Percentiles rank a stretch among this genome's conserved stretches.
phyloP scores from a whole-genome alignment of 1,140 invertebrate genomes.

The Apocrypta bakeri region DNA sequence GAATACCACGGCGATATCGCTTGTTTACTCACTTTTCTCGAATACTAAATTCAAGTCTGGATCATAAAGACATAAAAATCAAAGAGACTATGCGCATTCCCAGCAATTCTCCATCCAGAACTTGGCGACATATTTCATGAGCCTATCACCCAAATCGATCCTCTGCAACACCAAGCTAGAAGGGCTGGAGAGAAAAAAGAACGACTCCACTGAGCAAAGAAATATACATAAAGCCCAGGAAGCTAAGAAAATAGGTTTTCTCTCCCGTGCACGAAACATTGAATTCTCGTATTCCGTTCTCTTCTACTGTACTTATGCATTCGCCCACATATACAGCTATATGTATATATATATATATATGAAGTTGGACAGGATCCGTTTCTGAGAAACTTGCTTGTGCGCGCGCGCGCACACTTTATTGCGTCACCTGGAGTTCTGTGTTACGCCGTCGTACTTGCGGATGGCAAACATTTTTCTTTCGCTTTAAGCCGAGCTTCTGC shows the following conservation, averaged over 20 bases:
- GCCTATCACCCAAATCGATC: conserved; percentile 43
- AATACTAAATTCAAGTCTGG: no score
- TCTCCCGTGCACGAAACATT: conserved; percentile 15
- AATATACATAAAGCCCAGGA: conserved; percentile 29
- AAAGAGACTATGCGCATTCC: background rate
- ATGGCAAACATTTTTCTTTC: conserved; percentile 33
- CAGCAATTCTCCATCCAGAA: conserved; percentile 8
- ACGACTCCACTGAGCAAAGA: background rate
- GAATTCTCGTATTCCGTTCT: conserved; percentile 26
- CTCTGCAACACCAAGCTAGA: conserved; percentile 45
- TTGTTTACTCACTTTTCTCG: no score
- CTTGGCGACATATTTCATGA: conserved; percentile 55
- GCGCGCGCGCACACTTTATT: conserved; percentile 4
- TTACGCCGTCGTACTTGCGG: background rate
- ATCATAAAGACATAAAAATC: no score
- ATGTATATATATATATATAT: background rate
- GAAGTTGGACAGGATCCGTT: conserved; percentile 27
- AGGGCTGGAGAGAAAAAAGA: conserved; percentile 31
- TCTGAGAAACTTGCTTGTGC: background rate
- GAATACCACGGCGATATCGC: no score
- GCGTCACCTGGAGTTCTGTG: conserved; percentile 18
- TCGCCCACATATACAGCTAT: background rate
- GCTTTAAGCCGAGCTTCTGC: background rate
- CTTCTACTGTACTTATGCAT: conserved; percentile 19
- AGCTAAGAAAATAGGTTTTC: conserved; percentile 48